Conservation (phyloP, 2,113 vertebrate genomes). For the Carettochelys insculpta region DNA sequence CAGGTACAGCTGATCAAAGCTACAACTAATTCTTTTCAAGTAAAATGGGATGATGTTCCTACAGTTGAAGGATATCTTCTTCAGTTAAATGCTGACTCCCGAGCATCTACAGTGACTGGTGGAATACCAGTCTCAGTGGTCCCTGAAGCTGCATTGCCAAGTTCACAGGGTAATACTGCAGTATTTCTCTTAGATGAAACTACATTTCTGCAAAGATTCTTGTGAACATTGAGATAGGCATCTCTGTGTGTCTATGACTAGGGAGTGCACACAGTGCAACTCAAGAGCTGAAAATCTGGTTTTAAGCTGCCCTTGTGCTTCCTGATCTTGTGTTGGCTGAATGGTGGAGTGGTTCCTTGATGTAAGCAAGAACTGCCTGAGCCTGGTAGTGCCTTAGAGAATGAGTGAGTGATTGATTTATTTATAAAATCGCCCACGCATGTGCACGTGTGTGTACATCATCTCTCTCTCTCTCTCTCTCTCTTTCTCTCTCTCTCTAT, state of each 20-base stretch:
- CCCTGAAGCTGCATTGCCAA: slow-evolving; percentile 65
- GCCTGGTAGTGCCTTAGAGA: neutral
- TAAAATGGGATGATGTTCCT: slow-evolving; percentile 95
- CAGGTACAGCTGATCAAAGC: slow-evolving; percentile 92
- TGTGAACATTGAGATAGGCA: neutral
- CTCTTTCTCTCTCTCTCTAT: too few relatives aligned
- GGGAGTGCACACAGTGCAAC: neutral
- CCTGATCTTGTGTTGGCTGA: neutral
- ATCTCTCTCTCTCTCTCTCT: too few relatives aligned
- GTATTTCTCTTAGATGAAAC: neutral
- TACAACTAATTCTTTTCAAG: slow-evolving; percentile 92
- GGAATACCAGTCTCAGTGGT: slow-evolving; percentile 42
- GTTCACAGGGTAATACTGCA: slow-evolving; percentile 70
- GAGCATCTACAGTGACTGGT: slow-evolving; percentile 34
- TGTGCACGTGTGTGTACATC: too few relatives aligned
- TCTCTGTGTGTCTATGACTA: neutral
- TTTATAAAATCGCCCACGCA: too few relatives aligned
- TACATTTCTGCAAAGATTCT: neutral
- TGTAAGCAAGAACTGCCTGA: neutral
- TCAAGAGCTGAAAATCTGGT: neutral
- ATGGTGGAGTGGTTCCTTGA: neutral
- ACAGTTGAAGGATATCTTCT: slow-evolving; percentile 93
- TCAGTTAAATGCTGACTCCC: slow-evolving; percentile 84
- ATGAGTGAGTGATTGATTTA: too few relatives aligned
- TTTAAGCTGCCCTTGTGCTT: neutral